phyloP scores from a whole-genome alignment of 1,140 invertebrate genomes.

The Penaeus indicus region DNA sequence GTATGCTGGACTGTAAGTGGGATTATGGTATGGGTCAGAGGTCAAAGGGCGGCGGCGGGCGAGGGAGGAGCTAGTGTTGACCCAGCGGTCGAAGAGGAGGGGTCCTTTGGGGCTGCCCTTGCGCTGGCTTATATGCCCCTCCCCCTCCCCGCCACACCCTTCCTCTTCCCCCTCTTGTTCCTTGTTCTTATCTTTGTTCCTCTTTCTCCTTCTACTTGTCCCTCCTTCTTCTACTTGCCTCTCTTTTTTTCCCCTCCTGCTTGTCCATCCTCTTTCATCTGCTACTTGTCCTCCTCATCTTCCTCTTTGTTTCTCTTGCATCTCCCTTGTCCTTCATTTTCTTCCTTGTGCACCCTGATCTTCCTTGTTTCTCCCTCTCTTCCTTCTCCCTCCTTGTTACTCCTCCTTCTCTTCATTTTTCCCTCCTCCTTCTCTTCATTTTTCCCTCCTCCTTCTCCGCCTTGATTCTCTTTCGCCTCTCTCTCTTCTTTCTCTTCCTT shows the following conservation, averaged over 20 bases:
- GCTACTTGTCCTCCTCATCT: neutral
- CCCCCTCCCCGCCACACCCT: neutral
- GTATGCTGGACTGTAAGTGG: conserved; percentile 56
- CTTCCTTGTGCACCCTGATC: neutral
- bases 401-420: neutral
- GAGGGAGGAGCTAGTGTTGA: conserved; percentile 4
- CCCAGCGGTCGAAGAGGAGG: neutral
- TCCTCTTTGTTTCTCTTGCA: no score
- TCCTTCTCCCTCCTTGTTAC: neutral
- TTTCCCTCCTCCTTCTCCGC: no score
- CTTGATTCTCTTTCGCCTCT: no score
- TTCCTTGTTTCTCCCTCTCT: neutral
- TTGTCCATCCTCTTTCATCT: neutral
- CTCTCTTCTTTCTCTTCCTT: neutral
- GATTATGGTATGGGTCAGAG: conserved; percentile 56
- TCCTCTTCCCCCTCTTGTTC: neutral
- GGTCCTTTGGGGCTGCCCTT: neutral
- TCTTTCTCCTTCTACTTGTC: no score
- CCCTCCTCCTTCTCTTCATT: neutral
- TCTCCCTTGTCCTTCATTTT: neutral
- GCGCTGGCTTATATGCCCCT: neutral
- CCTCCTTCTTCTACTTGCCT: neutral
- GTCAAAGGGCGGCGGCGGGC: conserved; percentile 51
- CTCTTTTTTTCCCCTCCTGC: no score
- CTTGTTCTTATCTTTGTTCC: neutral